Evolutionary conservation across 2,888 invertebrate genomes (phyloP), one percentile per base, ranked within the genome.

Genomic region (Polymixis lichenea): DNA sequence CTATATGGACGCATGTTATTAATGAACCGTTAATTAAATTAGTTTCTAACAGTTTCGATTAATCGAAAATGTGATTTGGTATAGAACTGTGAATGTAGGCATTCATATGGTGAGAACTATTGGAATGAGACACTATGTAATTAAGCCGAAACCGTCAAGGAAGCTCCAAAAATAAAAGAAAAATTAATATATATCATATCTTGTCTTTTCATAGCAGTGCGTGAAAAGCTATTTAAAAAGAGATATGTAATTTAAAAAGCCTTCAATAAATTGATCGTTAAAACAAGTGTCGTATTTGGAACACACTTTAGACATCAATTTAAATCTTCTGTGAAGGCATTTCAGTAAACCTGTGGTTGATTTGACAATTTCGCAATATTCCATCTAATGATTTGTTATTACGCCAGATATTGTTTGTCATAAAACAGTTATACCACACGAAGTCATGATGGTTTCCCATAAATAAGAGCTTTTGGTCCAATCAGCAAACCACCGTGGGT

Each of bases 381-480:
- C 32, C 6, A 60, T 32, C 5, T 32, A 32, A 46, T 15, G 60
- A 51, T 79, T 56, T 49, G 19, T 53, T 32, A 69, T 65, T 60
- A 75, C 51, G 60, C 28, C 38, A 69, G 77, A 77, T 69, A 78
- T 71, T 32, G 62, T 78, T 84, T 77, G 68, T 65, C 71, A 58
- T 78, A 77, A 70, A 82, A 66, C 38, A 69, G 25, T 72, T 77
- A 67, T 46, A 67, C 61, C 28, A 61, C 28, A n/a, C 56, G 66
- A 72, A 67, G 60, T 53, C 32, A 55, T 77, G 58, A 77, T 80
- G 66, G 72, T 85, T 80, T 78, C 76, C 75, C 77, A 86, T 87
- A 87, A 86, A 82, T 72, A 85, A 85, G 77, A 76, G 80, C 75
- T 75, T 85, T 85, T 82, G 74, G 72, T 78, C 72, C 85, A 87